Conservation (phyloP, 2,113 vertebrate genomes). For the Aptenodytes forsteri region DNA sequence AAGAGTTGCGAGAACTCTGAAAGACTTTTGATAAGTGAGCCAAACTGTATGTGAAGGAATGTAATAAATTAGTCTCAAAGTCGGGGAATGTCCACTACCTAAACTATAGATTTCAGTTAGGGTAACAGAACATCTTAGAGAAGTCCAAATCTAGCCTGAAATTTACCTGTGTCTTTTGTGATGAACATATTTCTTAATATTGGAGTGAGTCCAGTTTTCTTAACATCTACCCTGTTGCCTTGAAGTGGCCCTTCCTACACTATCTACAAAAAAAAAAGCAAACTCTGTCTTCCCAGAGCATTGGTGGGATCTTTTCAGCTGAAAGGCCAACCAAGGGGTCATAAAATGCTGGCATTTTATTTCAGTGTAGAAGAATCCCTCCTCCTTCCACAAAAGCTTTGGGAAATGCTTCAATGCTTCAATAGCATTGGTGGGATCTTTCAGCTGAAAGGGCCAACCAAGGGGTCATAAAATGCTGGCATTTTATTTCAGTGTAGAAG, state of each 20-base stretch:
- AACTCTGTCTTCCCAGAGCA: background rate
- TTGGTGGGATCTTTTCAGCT: background rate
- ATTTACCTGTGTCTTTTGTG: background rate
- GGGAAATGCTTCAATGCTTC: background rate
- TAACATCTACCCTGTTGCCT: background rate
- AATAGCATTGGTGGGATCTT: background rate
- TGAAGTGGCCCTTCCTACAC: background rate
- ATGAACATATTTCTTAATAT: background rate
- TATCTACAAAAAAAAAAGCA: background rate
- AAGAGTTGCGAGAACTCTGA: background rate
- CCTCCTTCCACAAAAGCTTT: background rate
- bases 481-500: background rate
- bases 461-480: background rate
- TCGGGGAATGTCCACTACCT: background rate
- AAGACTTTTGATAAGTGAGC: background rate
- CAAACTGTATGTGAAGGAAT: background rate
- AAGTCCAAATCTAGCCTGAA: background rate
- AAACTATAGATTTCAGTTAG: background rate
- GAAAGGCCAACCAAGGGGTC: background rate
- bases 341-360: background rate
- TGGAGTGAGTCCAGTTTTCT: background rate
- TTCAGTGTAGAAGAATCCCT: background rate
- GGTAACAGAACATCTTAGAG: background rate
- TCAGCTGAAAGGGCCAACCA: background rate
- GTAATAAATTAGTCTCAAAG: background rate